A percentile compares a stretch with the other conserved stretches of the same genome.
Conservation (phyloP, 2,113 vertebrate genomes). For the Rhadina sibilatrix region DNA sequence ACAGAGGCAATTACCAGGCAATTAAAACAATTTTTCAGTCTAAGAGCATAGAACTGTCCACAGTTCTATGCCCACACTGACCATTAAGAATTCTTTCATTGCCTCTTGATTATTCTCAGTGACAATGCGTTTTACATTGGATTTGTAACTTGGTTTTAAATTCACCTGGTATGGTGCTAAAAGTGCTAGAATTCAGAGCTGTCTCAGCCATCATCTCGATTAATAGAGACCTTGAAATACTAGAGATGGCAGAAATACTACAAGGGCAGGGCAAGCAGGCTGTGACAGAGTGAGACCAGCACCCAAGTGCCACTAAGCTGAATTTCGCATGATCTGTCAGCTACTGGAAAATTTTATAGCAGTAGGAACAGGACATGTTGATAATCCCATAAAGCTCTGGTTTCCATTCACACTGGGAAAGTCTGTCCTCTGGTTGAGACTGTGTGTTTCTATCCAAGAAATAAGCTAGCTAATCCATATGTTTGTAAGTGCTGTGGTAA, state of each 20-base stretch:
- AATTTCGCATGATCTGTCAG: not conserved
- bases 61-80: rapidly evolving
- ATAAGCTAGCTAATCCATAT: not conserved
- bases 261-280: not conserved
- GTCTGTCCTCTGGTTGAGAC: not conserved
- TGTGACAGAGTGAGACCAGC: not conserved
- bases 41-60: not conserved
- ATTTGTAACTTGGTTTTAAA: not conserved
- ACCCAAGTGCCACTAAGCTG: not conserved
- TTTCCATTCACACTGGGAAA: not conserved
- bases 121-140: not conserved
- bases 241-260: not conserved
- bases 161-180: not conserved
- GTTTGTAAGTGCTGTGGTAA: not conserved
- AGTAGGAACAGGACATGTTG: not conserved
- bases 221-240: not conserved
- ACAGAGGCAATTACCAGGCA: not conserved
- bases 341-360: not conserved
- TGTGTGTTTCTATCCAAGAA: not conserved
- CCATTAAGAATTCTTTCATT: not conserved
- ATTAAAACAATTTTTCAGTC: not conserved
- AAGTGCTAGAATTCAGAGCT: not conserved
- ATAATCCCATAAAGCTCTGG: not conserved
- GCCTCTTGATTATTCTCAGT: not conserved
- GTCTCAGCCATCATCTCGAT: not conserved